phyloP scores from a whole-genome alignment of 2,888 invertebrate species.

The Clusia tigrina region DNA sequence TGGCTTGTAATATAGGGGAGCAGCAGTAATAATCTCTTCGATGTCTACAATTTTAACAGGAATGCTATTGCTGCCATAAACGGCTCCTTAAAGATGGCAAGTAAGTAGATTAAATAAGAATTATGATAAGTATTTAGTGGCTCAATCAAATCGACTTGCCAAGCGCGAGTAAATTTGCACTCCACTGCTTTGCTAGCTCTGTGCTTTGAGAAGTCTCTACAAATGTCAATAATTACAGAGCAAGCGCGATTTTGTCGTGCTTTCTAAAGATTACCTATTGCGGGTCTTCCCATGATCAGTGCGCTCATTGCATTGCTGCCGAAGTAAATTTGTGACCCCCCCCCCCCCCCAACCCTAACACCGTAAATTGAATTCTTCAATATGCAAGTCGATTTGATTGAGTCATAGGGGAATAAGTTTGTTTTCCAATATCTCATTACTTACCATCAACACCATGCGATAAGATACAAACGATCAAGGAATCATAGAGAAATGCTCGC shows the following conservation, averaged over 20 bases:
- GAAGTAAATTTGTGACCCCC: no score
- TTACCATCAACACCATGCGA: slow-evolving; percentile 60
- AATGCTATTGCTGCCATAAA: slow-evolving; percentile 67
- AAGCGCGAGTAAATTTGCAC: background rate
- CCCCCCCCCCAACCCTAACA: no score
- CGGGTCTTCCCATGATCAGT: no score
- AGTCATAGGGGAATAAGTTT: no score
- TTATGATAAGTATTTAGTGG: background rate
- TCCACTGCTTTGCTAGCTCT: background rate
- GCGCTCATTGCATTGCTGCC: no score
- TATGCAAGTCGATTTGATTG: no score
- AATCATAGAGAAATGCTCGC: slow-evolving; percentile 51
- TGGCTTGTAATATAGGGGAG: slow-evolving; percentile 65
- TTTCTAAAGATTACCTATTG: no score
- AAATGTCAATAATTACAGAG: background rate
- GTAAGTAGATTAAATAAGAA: background rate
- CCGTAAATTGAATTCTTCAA: no score
- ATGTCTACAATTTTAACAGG: slow-evolving; percentile 64
- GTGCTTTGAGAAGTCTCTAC: no score
- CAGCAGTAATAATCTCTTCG: slow-evolving; percentile 63
- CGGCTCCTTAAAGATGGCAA: slow-evolving; percentile 52
- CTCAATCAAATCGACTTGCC: background rate
- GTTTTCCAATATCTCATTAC: no score
- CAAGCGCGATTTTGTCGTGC: no score
- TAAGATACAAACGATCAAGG: slow-evolving; percentile 59